Conservation (phyloP, 2,888 invertebrate genomes). For the Sussaba pulchella region DNA sequence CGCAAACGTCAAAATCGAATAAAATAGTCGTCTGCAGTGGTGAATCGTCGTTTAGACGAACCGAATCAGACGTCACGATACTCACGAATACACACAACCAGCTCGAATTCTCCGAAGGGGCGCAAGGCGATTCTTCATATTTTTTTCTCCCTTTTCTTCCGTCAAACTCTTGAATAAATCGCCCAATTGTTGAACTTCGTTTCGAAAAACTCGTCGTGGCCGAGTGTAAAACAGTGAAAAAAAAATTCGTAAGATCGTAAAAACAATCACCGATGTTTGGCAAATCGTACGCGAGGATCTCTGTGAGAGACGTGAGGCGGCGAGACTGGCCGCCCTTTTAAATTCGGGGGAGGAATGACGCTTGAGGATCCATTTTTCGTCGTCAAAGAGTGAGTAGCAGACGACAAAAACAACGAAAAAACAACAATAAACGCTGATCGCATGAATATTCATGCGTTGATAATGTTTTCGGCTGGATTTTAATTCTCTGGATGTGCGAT, state of each 20-base stretch:
- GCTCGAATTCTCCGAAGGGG: constrained; percentile 8
- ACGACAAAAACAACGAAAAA: not conserved
- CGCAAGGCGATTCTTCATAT: constrained; percentile 29
- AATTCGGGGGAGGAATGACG: constrained; percentile 93
- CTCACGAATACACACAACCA: constrained; percentile 32
- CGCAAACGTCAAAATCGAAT: constrained; percentile 81
- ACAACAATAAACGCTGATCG: not conserved
- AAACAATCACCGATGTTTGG: constrained; percentile 79
- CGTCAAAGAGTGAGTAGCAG: constrained; percentile 96
- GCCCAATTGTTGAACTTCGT: not conserved
- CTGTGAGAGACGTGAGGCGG: constrained; percentile 80
- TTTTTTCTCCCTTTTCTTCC: no score
- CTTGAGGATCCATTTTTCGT: constrained; percentile 99
- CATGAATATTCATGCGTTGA: no score
- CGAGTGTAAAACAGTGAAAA: not conserved
- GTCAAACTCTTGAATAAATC: no score
- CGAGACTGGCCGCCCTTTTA: constrained; percentile 81
- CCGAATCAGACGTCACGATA: constrained; percentile 75
- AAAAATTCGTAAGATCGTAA: constrained; percentile 52
- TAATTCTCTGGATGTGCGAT: not conserved
- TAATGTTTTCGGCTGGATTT: constrained; percentile 16
- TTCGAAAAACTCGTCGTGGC: no score
- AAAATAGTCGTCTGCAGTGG: constrained; percentile 78
- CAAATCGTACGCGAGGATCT: constrained; percentile 74
- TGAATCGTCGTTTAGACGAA: constrained; percentile 41